Evolutionary conservation across 2,113 vertebrate species (phyloP), one percentile per base, ranked within the genome.

Genomic region (Procavia capensis): DNA sequence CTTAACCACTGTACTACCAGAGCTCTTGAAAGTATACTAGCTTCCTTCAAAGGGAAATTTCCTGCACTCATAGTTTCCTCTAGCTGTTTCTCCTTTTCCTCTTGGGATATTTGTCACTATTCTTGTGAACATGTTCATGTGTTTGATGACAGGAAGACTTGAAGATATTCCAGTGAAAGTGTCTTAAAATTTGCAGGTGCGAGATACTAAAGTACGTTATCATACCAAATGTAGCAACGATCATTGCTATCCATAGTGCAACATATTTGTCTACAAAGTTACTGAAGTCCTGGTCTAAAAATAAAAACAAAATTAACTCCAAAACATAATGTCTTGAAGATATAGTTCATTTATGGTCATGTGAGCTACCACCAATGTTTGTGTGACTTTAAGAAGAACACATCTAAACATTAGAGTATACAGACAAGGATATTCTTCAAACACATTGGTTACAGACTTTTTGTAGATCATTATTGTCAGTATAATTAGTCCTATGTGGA

Each of bases 231-330:
- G 99, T 96, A 50, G 99, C 99, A 96, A 99, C 97, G 94, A 99
- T 99, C 99, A 99, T 72, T 90, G 99, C 99, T 94, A 99, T 97
- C 99, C 99, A 99, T 2, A 99, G 98, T 96, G 99, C 98, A 93
- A 99, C 96, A 96, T 99, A 98, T 98, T 99, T 99, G 36, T 99
- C 98, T 87, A 99, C 90, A 95, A 99, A 99, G 98, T 99, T 99
- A 98, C 99, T 99, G 98, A 99, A 99, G 96, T 99, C 99, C 95
- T 99, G 99, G 98, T 99, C 99, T 97, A 99, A 98, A 98, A 99
- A 99, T 16, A 54, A 54, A 54, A 54, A 54, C 91, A 99, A 98
- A 92, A 99, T 99, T 34, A 99, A 99, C 43, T 99, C 99, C 59
- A 99, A 96, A 99, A 99, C 57, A 99, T 99, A 41, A 99, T 99